A percentile compares a stretch with the other conserved stretches of the same genome.
Conservation (phyloP, 1,140 invertebrate species). For the Patella vulgata region DNA sequence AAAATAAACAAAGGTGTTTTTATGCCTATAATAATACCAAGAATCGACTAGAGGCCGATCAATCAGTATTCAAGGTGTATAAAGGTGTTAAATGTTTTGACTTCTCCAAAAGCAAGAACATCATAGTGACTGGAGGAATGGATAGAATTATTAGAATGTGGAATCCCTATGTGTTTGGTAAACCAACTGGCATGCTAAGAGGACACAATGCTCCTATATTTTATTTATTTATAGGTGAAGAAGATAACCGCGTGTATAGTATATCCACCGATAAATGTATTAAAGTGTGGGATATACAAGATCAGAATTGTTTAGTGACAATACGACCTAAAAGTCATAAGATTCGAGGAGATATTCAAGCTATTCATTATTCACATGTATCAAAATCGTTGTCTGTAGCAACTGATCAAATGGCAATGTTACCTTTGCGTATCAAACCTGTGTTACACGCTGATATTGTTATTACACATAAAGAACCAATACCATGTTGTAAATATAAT, state of each 20-base stretch:
- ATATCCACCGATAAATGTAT: constrained; percentile 67
- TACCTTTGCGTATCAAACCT: constrained; percentile 56
- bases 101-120: constrained; percentile 65
- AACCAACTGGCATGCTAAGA: constrained; percentile 64
- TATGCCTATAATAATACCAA: constrained; percentile 41
- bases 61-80: constrained; percentile 65
- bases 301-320: constrained; percentile 64
- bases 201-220: constrained; percentile 67
- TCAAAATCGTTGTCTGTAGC: constrained; percentile 62
- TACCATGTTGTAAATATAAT: constrained; percentile 64
- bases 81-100: constrained; percentile 68
- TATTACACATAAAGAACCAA: constrained; percentile 65
- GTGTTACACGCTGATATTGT: constrained; percentile 60
- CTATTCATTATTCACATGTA: constrained; percentile 60
- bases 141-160: constrained; percentile 66
- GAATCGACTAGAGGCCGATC: constrained; percentile 56
- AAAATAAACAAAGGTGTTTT: constrained; percentile 28
- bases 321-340: constrained; percentile 65
- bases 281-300: constrained; percentile 67
- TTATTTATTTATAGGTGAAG: constrained; percentile 62
- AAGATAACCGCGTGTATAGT: constrained; percentile 66
- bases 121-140: constrained; percentile 67
- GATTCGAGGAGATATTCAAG: constrained; percentile 65
- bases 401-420: constrained; percentile 63
- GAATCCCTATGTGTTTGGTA: constrained; percentile 66